phyloP scores from a whole-genome alignment of 2,113 vertebrate species.

The Heterocephalus glaber region DNA sequence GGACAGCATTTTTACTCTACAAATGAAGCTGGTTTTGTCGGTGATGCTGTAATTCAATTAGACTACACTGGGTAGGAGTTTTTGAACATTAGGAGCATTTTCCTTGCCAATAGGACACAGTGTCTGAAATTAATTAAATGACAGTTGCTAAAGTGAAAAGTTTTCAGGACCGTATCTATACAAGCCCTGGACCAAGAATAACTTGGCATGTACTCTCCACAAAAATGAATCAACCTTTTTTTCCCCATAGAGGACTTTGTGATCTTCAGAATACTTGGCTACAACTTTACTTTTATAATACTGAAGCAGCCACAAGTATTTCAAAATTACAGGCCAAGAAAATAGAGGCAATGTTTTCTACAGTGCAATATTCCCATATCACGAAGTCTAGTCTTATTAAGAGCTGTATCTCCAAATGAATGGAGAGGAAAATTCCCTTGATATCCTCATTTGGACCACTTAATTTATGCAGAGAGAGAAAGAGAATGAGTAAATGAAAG shows the following conservation, averaged over 20 bases:
- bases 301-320: neutral
- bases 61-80: conserved; percentile 8
- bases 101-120: conserved; percentile 59
- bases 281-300: conserved; percentile 49
- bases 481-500: neutral
- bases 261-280: conserved; percentile 58
- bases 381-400: conserved; percentile 33
- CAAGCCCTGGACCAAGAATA: conserved; percentile 9
- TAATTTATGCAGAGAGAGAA: neutral
- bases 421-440: neutral
- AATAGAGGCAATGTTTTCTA: neutral
- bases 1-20: conserved; percentile 49
- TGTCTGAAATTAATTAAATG: conserved; percentile 71
- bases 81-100: conserved; percentile 40
- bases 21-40: neutral
- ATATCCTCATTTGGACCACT: neutral
- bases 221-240: conserved; percentile 40
- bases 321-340: neutral
- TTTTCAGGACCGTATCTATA: conserved; percentile 18
- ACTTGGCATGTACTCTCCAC: neutral
- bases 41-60: conserved; percentile 49
- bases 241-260: conserved; percentile 9
- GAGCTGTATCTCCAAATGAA: conserved; percentile 1
- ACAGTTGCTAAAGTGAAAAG: conserved; percentile 60
- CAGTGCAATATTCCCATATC: neutral